These are phyloP conservation scores for Cerceris rybyensis DNA, from an alignment of 2,888 invertebrate genomes.

Conservation along the genomic window DNA sequence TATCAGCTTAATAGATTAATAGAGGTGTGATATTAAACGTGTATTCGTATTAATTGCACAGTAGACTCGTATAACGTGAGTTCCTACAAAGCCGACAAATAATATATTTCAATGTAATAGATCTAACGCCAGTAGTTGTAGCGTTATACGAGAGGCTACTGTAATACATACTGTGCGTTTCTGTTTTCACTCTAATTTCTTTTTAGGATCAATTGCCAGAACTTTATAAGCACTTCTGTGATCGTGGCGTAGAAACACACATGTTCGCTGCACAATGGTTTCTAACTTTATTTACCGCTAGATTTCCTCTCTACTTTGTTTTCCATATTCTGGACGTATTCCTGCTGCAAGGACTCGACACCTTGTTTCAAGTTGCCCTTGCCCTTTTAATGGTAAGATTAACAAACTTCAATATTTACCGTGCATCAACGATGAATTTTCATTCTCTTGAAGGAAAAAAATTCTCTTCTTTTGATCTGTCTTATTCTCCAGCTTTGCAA, in stretches of 20 bases:
- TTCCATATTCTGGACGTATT: conserved; percentile 99
- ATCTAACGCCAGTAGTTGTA: too few relatives aligned
- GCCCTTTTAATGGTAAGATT: conserved; percentile 91
- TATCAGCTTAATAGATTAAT: conserved; percentile 97
- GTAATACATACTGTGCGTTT: too few relatives aligned
- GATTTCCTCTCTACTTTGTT: conserved; percentile 98
- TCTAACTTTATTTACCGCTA: conserved; percentile 98
- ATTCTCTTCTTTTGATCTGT: conserved; percentile 4
- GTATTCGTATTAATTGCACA: neutral
- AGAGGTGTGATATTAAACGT: conserved; percentile 84
- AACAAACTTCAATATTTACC: neutral
- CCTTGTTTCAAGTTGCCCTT: conserved; percentile 97
- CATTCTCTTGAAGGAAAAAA: neutral
- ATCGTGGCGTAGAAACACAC: conserved; percentile 95
- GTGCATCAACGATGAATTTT: neutral
- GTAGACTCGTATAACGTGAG: neutral
- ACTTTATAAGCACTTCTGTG: conserved; percentile 91
- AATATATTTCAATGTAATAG: neutral
- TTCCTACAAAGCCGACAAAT: neutral
- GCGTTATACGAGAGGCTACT: neutral
- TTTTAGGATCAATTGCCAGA: conserved; percentile 90
- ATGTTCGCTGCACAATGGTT: conserved; percentile 99
- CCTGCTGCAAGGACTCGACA: conserved; percentile 96
- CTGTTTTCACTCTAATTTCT: neutral
- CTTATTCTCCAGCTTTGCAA: conserved; percentile 86